phyloP scores from a whole-genome alignment of 2,113 vertebrate species.

The Tragelaphus imberbis region DNA sequence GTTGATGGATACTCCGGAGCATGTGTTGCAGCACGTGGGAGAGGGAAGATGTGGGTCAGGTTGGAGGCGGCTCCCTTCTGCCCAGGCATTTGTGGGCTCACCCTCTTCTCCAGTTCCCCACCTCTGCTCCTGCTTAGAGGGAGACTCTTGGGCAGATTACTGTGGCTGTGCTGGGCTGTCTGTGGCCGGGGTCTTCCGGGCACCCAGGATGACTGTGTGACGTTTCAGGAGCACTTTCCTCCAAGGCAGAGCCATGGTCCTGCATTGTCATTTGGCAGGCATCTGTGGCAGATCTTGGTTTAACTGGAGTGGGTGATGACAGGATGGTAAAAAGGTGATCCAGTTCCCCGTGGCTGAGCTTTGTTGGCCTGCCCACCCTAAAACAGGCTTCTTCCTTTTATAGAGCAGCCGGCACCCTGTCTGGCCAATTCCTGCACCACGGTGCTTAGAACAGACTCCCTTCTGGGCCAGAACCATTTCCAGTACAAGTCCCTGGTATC shows the following conservation, averaged over 20 bases:
- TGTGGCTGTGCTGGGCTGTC: neutral
- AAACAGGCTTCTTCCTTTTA: neutral
- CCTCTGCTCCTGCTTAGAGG: neutral
- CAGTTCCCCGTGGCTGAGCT: neutral
- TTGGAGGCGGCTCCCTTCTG: neutral
- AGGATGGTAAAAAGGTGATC: neutral
- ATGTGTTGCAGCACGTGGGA: accelerated
- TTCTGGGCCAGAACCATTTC: neutral
- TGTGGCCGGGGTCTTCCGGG: neutral
- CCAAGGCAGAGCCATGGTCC: neutral
- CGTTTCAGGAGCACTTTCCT: neutral
- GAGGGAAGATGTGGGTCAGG: neutral
- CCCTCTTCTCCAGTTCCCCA: neutral
- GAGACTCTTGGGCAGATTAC: neutral
- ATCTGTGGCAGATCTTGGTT: neutral
- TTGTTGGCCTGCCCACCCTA: neutral
- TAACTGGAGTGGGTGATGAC: neutral
- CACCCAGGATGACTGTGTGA: neutral
- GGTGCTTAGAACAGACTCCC: neutral
- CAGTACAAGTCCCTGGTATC: neutral
- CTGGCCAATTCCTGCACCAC: neutral
- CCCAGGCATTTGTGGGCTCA: neutral
- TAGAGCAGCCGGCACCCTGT: neutral
- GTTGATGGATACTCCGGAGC: neutral
- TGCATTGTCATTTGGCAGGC: neutral